phyloP scores from a whole-genome alignment of 1,140 invertebrate genomes.

The Lucilia cuprina region DNA sequence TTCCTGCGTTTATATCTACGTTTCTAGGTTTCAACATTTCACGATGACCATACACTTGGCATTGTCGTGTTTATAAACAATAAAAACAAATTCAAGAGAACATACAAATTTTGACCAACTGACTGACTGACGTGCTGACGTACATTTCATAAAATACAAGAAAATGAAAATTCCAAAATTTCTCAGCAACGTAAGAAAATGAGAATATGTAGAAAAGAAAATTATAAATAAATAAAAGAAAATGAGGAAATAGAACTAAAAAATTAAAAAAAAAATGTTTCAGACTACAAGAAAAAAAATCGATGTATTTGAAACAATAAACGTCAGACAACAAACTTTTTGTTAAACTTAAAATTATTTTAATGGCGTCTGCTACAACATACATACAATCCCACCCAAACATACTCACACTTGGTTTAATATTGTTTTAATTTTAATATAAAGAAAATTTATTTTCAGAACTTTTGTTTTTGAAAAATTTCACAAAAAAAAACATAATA shows the following conservation, averaged over 20 bases:
- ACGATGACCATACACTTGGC: conserved; percentile 26
- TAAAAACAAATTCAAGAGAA: background rate
- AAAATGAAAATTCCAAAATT: background rate
- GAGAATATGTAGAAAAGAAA: background rate
- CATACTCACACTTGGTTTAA: background rate
- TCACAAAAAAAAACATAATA: background rate
- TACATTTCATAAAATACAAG: background rate
- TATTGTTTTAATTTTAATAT: too few species aligned
- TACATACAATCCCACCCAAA: background rate
- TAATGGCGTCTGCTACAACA: background rate
- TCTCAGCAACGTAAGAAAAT: background rate
- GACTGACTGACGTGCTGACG: background rate
- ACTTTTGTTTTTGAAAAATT: too few species aligned
- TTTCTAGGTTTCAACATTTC: background rate
- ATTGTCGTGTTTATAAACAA: conserved; percentile 14
- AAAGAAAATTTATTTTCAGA: too few species aligned
- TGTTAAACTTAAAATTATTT: background rate
- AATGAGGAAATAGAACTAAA: background rate
- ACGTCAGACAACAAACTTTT: background rate
- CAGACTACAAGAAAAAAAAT: background rate
- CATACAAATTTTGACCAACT: background rate
- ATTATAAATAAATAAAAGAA: background rate
- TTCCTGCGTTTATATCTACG: background rate
- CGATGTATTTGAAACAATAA: background rate
- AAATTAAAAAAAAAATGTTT: background rate